phyloP scores from a whole-genome alignment of 2,888 invertebrate genomes.

The Galeopsomyia nigrocyanea region DNA sequence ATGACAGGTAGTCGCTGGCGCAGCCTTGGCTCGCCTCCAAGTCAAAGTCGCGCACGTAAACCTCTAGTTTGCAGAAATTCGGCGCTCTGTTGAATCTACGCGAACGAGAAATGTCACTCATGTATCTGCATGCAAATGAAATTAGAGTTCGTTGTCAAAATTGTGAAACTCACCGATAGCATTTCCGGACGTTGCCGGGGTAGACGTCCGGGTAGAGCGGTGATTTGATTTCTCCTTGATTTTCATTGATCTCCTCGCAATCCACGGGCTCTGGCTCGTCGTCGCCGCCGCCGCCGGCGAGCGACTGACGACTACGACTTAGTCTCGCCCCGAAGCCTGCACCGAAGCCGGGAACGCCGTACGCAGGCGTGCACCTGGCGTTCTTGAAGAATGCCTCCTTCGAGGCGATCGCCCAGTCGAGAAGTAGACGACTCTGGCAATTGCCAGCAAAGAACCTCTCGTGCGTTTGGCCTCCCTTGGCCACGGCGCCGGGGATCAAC shows the following conservation, averaged over 20 bases:
- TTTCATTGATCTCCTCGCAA: constrained; percentile 61
- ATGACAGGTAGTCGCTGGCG: constrained; percentile 67
- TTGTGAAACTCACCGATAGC: constrained; percentile 69
- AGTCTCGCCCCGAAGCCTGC: neutral
- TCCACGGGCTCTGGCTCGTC: neutral
- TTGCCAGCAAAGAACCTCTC: constrained; percentile 35
- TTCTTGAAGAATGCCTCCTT: constrained; percentile 55
- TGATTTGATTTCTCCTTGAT: constrained; percentile 67
- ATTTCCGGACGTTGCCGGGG: constrained; percentile 66
- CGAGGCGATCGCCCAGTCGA: constrained; percentile 58
- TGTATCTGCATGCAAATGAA: neutral
- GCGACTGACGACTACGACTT: constrained; percentile 3
- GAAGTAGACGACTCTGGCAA: constrained; percentile 55
- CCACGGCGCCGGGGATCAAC: neutral
- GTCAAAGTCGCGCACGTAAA: constrained; percentile 69
- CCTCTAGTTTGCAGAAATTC: constrained; percentile 66
- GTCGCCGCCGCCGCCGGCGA: neutral
- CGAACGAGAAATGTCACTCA: constrained; percentile 33
- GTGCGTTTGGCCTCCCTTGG: constrained; percentile 2
- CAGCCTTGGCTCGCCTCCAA: constrained; percentile 67
- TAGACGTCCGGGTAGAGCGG: constrained; percentile 69
- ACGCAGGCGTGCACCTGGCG: constrained; percentile 50
- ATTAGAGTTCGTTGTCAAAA: neutral
- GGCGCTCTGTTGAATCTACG: constrained; percentile 66
- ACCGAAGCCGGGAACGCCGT: constrained; percentile 12